A percentile compares a stretch with the other conserved stretches of the same genome.
phyloP scores from a whole-genome alignment of 2,113 vertebrate genomes.

The Hiodon tergisus region DNA sequence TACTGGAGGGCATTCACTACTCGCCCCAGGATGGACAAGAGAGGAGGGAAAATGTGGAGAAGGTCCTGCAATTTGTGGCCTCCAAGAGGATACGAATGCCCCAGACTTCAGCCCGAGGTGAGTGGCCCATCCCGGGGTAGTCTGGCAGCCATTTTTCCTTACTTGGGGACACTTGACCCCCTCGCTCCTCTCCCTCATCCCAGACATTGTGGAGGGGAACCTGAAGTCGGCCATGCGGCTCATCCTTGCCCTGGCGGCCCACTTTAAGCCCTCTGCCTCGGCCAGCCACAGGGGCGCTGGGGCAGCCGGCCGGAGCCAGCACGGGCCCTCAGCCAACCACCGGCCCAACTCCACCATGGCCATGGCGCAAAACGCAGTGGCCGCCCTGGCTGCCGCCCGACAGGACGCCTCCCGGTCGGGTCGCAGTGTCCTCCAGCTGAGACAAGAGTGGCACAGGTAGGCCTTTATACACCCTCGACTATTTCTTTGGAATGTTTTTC shows the following conservation, averaged over 20 bases:
- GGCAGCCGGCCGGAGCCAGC: conserved; percentile 40
- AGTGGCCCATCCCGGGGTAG: background rate
- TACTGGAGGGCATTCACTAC: conserved; percentile 67
- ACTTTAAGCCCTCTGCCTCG: conserved; percentile 82
- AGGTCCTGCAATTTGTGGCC: conserved; percentile 85
- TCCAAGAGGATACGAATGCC: conserved; percentile 93
- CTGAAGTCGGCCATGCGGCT: conserved; percentile 94
- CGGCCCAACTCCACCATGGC: conserved; percentile 79
- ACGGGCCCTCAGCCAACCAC: conserved; percentile 48
- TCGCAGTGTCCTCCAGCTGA: conserved; percentile 62
- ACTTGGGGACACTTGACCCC: background rate
- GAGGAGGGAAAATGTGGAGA: conserved; percentile 87
- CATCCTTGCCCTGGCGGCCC: conserved; percentile 89
- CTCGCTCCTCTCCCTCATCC: background rate
- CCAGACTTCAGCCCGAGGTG: conserved; percentile 90
- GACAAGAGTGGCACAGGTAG: conserved; percentile 72
- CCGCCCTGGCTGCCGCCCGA: conserved; percentile 76
- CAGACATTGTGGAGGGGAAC: conserved; percentile 94
- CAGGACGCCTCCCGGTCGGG: conserved; percentile 76
- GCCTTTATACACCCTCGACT: background rate
- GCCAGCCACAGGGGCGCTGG: conserved; percentile 52
- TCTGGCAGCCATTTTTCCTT: too few relatives aligned
- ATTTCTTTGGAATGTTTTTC: too few relatives aligned
- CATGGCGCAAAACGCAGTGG: conserved; percentile 77
- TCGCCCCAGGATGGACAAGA: conserved; percentile 77